A percentile compares a stretch with the other conserved stretches of the same genome.
Conservation (phyloP, 2,888 invertebrate species). For the Drosophila longiperda region DNA sequence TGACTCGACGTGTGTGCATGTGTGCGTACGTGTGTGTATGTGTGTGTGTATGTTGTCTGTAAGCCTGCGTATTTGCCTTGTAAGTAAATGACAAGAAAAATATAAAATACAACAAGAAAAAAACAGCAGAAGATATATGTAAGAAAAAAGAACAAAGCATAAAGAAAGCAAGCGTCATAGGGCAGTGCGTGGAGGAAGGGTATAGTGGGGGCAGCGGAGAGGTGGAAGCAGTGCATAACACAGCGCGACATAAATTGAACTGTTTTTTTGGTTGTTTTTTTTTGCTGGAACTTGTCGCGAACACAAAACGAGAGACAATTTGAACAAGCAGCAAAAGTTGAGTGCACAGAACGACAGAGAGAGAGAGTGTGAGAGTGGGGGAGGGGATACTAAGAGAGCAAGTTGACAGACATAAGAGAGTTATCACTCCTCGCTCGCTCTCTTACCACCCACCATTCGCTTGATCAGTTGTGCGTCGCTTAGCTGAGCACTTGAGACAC, state of each 20-base stretch:
- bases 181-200: slow-evolving; percentile 10
- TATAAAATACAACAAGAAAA: slow-evolving; percentile 16
- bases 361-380: background rate
- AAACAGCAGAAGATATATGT: slow-evolving; percentile 4
- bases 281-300: slow-evolving; percentile 64
- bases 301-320: slow-evolving; percentile 26
- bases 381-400: background rate
- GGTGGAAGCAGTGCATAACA: slow-evolving; percentile 55
- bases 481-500: slow-evolving; percentile 58
- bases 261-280: slow-evolving; percentile 80
- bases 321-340: slow-evolving; percentile 10
- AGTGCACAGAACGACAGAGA: background rate
- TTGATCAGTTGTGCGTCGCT: slow-evolving; percentile 34
- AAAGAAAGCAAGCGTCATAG: slow-evolving; percentile 58
- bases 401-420: slow-evolving; percentile 15
- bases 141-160: slow-evolving; percentile 53
- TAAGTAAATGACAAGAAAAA: slow-evolving; percentile 69
- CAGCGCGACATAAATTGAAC: slow-evolving; percentile 77
- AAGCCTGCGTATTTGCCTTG: slow-evolving; percentile 49
- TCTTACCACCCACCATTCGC: background rate
- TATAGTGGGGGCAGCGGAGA: background rate
- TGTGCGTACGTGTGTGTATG: background rate
- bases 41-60: slow-evolving; percentile 1
- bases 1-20: slow-evolving; percentile 2
- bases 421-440: slow-evolving; percentile 10